Evolutionary conservation across 1,140 invertebrate species (phyloP), one percentile per base, ranked within the genome.

Genomic region (Drosophila pandora): DNA sequence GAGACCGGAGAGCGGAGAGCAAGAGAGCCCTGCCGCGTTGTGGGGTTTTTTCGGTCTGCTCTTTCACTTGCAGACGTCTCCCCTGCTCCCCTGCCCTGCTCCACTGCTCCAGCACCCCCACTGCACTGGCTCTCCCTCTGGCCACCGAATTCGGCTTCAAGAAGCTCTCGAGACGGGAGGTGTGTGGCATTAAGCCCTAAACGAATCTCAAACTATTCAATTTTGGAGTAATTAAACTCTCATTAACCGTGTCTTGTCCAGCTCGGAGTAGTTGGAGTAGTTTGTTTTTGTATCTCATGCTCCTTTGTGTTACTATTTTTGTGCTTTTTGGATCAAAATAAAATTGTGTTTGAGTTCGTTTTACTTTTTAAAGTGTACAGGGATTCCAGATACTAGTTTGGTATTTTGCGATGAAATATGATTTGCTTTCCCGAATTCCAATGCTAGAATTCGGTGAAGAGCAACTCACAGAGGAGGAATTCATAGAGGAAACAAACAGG

Each of bases 201-300:
- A 10, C 2, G 3, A 12, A 12, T 37, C 10, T 37, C 34, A 37
- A n/a, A 37, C 34, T 37, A 37, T 37, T 37, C 34, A 37, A 37
- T 37, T 12, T 37, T 37, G 12, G 10, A n/a, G 10, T 37, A 37
- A 37, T 37, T 37, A 37, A 37, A 37, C 12, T 37, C 34, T 12
- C 34, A 37, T 37, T 37, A 37, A 37, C 10, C 3, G 3, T 12
- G 34, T 37, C 34, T 37, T 37, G 34, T n/a, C 10, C 52, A 74
- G 78, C 78, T 78, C 87, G 81, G 8, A 2, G 32, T 28, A 28
- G 25, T 28, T 8, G 12, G 9, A 4, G 34, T 10, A n/a, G 3
- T 12, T 37, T 0, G 34, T 12, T 37, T 87, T 87, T 75, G 73
- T 78, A 64, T 87, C 25, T 28, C 7, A 28, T 1, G 17, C 17